Percentiles rank a stretch among this genome's conserved stretches.
Conservation (phyloP, 2,113 vertebrate genomes). For the Pogonocichla stellata region DNA sequence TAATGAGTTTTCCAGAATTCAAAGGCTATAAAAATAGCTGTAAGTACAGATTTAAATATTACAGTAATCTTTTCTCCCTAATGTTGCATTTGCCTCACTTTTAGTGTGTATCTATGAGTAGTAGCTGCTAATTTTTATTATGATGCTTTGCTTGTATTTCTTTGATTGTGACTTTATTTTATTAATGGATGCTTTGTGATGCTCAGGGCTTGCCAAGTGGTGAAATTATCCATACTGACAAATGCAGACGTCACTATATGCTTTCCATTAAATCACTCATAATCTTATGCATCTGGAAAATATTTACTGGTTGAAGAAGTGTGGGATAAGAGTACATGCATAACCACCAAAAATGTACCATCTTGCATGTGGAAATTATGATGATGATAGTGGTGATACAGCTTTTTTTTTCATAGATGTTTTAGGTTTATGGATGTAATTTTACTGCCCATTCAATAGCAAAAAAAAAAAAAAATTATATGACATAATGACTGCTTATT, state of each 20-base stretch:
- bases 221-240: background rate
- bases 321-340: background rate
- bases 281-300: background rate
- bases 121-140: background rate
- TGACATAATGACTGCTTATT: background rate
- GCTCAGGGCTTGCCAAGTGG: background rate
- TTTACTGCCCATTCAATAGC: background rate
- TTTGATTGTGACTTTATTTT: background rate
- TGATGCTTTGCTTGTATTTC: background rate
- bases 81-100: background rate
- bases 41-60: background rate
- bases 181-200: background rate
- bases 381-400: background rate
- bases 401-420: background rate
- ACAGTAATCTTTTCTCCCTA: background rate
- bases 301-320: background rate
- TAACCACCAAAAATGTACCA: background rate
- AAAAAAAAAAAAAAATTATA: background rate
- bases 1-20: background rate
- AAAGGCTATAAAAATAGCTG: background rate
- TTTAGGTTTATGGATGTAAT: background rate
- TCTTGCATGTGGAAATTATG: background rate
- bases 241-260: background rate
- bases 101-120: background rate
- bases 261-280: slow-evolving; percentile 10